Conservation (phyloP, 2,113 vertebrate genomes). For the Junco hyemalis region DNA sequence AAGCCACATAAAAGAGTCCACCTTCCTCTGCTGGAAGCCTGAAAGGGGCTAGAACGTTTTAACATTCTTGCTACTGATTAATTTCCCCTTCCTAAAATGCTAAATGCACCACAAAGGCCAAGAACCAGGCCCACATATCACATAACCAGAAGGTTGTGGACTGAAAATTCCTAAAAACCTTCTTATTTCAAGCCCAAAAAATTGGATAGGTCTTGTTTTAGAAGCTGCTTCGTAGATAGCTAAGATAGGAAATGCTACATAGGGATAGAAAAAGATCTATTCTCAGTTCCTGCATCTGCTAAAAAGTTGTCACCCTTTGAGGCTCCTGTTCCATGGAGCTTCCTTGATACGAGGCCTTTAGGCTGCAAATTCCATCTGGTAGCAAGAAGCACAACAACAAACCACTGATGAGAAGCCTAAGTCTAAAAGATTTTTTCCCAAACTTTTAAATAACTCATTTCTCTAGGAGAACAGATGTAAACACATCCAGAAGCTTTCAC, state of each 20-base stretch:
- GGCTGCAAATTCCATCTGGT: constrained; percentile 34
- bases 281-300: constrained; percentile 32
- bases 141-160: background rate
- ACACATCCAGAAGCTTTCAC: background rate
- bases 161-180: background rate
- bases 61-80: background rate
- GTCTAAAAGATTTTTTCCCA: background rate
- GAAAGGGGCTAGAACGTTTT: background rate
- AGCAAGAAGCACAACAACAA: background rate
- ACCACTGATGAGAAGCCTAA: background rate
- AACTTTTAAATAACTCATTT: background rate
- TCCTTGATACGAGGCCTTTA: constrained; percentile 14
- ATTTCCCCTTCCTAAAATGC: background rate
- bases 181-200: constrained; percentile 16
- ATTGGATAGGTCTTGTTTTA: background rate
- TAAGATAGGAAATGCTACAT: background rate
- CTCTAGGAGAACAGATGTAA: background rate
- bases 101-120: background rate
- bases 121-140: background rate
- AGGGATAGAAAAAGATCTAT: background rate
- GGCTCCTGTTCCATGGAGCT: constrained; percentile 6
- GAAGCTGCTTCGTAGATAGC: constrained; percentile 5
- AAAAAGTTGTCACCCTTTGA: background rate
- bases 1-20: background rate
- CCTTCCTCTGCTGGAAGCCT: background rate